phyloP scores from a whole-genome alignment of 2,797 vertebrate genomes.

The Poeciliopsis presidionis region DNA sequence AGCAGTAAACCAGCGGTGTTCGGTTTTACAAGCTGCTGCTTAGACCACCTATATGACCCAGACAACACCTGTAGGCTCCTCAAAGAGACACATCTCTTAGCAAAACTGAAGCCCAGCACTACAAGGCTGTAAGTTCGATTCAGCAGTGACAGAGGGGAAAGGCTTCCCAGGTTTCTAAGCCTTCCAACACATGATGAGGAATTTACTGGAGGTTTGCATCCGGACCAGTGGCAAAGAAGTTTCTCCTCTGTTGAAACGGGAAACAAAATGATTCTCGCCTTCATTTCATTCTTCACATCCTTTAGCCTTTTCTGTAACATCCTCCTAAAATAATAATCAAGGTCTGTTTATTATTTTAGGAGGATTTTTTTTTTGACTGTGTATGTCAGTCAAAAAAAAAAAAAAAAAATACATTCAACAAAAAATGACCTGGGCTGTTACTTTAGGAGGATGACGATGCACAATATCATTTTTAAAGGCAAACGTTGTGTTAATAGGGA shows the following conservation, averaged over 20 bases:
- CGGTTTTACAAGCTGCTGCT: constrained; percentile 47
- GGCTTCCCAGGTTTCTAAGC: constrained; percentile 36
- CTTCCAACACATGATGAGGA: constrained; percentile 41
- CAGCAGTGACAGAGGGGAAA: constrained; percentile 29
- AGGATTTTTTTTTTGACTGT: no score
- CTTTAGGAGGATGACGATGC: background rate
- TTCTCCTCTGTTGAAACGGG: constrained; percentile 14
- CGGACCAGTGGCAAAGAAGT: constrained; percentile 5
- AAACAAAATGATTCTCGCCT: background rate
- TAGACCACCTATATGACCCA: constrained; percentile 42
- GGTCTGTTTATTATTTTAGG: no score
- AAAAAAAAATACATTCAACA: no score
- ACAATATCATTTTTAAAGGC: background rate
- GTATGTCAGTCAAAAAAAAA: background rate
- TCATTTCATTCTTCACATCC: background rate
- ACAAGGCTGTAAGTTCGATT: constrained; percentile 52
- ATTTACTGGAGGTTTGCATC: constrained; percentile 51
- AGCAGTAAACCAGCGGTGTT: constrained; percentile 55
- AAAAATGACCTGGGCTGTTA: no score
- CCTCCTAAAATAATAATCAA: no score
- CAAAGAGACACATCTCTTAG: constrained; percentile 23
- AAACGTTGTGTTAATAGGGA: background rate
- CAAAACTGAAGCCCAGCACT: constrained; percentile 35
- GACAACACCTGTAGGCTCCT: constrained; percentile 12
- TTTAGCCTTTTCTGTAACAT: background rate